Evolutionary conservation across 2,888 invertebrate genomes (phyloP).

Genomic region (Nomada goodeniana): DNA sequence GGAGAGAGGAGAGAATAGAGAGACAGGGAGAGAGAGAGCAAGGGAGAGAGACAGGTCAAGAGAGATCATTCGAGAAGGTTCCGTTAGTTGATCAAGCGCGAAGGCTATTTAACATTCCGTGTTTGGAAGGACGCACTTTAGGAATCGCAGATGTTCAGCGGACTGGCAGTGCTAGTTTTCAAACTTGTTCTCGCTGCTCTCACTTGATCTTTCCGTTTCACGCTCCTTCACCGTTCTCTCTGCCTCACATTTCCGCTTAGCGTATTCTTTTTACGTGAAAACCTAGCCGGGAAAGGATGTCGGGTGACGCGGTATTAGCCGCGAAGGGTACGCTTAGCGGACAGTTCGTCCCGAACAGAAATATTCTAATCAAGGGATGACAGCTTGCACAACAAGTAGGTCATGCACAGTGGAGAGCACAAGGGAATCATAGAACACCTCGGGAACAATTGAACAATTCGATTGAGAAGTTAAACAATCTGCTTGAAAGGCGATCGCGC

Average conservation of each 20-base stretch:
- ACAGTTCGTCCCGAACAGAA: conserved; percentile 13
- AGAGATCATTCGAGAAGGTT: conserved; percentile 68
- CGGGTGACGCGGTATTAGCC: conserved; percentile 2
- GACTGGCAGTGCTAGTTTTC: conserved; percentile 74
- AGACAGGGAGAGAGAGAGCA: conserved; percentile 37
- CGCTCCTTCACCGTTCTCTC: conserved; percentile 39
- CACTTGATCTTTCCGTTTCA: conserved; percentile 58
- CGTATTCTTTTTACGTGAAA: conserved; percentile 30
- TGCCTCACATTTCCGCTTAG: conserved; percentile 11
- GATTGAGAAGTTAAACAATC: conserved; percentile 22
- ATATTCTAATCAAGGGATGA: conserved; percentile 65
- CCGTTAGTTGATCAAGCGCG: conserved; percentile 73
- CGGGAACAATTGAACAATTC: conserved; percentile 15
- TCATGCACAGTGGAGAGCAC: conserved; percentile 57
- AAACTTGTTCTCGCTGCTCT: conserved; percentile 74
- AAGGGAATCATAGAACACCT: conserved; percentile 11
- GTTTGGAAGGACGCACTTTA: conserved; percentile 67
- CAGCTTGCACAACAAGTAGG: conserved; percentile 76
- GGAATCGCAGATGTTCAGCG: conserved; percentile 67
- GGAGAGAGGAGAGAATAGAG: conserved; percentile 24
- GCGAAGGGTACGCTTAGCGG: conserved; percentile 28
- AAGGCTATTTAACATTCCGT: conserved; percentile 69
- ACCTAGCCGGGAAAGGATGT: conserved; percentile 32
- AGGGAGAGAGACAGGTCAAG: conserved; percentile 60
- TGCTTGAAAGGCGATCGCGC: conserved; percentile 38